These are phyloP conservation scores for Volucella zonaria DNA, from an alignment of 2,888 invertebrate species.

Conservation along the genomic window DNA sequence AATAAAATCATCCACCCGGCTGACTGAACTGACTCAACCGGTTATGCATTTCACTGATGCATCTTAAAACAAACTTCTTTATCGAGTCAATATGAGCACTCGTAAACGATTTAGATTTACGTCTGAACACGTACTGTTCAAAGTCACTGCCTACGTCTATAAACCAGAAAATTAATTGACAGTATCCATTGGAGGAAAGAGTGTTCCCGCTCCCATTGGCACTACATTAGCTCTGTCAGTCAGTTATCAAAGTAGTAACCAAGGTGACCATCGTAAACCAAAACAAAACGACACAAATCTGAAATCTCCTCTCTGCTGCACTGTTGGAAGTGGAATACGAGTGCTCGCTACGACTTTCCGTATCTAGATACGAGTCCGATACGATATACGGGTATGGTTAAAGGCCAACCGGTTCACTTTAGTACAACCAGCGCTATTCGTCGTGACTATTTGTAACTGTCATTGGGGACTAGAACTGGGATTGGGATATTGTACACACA, in stretches of 20 bases:
- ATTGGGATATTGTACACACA: slow-evolving; percentile 40
- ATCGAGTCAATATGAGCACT: background rate
- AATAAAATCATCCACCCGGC: slow-evolving; percentile 3
- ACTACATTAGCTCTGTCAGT: background rate
- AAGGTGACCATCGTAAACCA: slow-evolving; percentile 23
- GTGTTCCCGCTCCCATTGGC: slow-evolving; percentile 1
- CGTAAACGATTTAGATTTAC: too few species aligned
- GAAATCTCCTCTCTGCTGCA: background rate
- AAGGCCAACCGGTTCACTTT: slow-evolving; percentile 62
- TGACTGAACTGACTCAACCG: slow-evolving; percentile 28
- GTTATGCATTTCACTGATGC: slow-evolving; percentile 34
- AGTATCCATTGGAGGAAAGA: slow-evolving; percentile 47
- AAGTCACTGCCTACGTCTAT: slow-evolving; percentile 16
- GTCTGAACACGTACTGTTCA: background rate
- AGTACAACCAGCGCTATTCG: background rate
- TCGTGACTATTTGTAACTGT: background rate
- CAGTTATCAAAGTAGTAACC: slow-evolving; percentile 11
- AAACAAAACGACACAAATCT: slow-evolving; percentile 37
- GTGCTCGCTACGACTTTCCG: background rate
- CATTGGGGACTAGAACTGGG: background rate
- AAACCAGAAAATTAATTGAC: slow-evolving; percentile 37
- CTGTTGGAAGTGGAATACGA: background rate
- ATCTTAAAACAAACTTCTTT: slow-evolving; percentile 20
- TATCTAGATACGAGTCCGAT: slow-evolving; percentile 16
- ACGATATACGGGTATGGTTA: background rate